phyloP scores from a whole-genome alignment of 2,113 vertebrate genomes.

The Dicrurus megarhynchus region DNA sequence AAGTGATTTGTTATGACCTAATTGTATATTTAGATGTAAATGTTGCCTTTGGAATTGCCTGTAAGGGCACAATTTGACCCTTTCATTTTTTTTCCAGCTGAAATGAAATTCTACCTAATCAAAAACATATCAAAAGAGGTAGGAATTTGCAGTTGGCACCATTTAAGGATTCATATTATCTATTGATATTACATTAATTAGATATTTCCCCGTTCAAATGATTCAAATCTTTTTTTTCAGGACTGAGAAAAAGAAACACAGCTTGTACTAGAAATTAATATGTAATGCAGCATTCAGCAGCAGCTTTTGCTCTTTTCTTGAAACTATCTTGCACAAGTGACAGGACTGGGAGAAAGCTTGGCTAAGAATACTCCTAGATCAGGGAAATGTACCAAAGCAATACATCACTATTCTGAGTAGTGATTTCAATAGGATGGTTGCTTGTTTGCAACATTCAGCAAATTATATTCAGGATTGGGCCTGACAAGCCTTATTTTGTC shows the following conservation, averaged over 20 bases:
- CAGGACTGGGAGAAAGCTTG: not conserved
- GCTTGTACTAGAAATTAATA: not conserved
- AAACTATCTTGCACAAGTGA: not conserved
- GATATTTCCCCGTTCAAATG: not conserved
- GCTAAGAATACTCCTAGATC: not conserved
- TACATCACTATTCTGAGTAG: not conserved
- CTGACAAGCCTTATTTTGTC: not conserved
- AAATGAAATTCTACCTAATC: constrained; percentile 18
- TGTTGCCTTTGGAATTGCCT: constrained; percentile 8
- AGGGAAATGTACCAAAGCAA: not conserved
- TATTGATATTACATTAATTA: not conserved
- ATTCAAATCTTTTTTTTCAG: not conserved
- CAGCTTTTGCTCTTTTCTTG: not conserved
- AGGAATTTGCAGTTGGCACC: constrained; percentile 7
- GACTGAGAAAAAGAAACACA: not conserved
- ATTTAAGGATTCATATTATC: not conserved
- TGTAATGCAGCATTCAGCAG: not conserved
- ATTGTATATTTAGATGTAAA: constrained; percentile 28
- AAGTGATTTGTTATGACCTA: constrained; percentile 7
- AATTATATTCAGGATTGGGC: not conserved
- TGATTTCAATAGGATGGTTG: not conserved
- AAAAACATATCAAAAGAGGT: constrained; percentile 3
- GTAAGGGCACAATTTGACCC: not conserved
- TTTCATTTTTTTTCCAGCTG: not conserved
- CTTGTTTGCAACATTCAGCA: not conserved